Evolutionary conservation across 1,140 invertebrate genomes (phyloP).

Genomic region (Chironomus striatipennis): DNA sequence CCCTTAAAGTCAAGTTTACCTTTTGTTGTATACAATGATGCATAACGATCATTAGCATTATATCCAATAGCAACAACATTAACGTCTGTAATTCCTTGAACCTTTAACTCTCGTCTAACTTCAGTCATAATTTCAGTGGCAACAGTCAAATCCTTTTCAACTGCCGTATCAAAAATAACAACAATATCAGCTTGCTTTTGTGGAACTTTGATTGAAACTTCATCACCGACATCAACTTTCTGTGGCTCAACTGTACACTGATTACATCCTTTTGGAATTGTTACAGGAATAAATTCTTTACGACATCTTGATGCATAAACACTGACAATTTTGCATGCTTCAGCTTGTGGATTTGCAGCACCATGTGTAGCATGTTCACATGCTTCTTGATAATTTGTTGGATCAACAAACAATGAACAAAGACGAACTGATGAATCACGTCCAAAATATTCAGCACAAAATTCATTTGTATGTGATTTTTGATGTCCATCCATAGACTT

Average conservation of each 20-base stretch:
- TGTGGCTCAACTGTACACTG: conserved; percentile 49
- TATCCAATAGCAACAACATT: conserved; percentile 49
- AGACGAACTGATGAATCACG: conserved; percentile 47
- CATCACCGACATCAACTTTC: conserved; percentile 44
- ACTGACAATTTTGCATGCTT: conserved; percentile 48
- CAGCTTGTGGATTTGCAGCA: conserved; percentile 40
- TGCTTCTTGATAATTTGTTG: conserved; percentile 45
- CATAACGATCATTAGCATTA: conserved; percentile 44
- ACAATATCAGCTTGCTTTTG: conserved; percentile 64
- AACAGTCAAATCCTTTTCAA: conserved; percentile 35
- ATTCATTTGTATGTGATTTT: conserved; percentile 35
- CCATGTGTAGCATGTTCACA: conserved; percentile 50
- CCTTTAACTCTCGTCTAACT: conserved; percentile 35
- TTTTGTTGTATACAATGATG: conserved; percentile 47
- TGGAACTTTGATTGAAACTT: conserved; percentile 55
- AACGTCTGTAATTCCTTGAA: conserved; percentile 49
- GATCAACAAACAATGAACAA: conserved; percentile 39
- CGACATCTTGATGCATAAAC: conserved; percentile 51
- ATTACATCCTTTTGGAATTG: conserved; percentile 50
- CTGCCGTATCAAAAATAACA: conserved; percentile 55
- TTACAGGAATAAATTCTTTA: conserved; percentile 43
- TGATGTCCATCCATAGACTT: conserved; percentile 43
- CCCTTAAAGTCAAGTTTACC: conserved; percentile 48
- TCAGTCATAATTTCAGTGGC: conserved; percentile 34
- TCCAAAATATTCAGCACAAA: conserved; percentile 57